Evolutionary conservation across 1,140 invertebrate genomes (phyloP).

Genomic region (Telenomus remus): DNA sequence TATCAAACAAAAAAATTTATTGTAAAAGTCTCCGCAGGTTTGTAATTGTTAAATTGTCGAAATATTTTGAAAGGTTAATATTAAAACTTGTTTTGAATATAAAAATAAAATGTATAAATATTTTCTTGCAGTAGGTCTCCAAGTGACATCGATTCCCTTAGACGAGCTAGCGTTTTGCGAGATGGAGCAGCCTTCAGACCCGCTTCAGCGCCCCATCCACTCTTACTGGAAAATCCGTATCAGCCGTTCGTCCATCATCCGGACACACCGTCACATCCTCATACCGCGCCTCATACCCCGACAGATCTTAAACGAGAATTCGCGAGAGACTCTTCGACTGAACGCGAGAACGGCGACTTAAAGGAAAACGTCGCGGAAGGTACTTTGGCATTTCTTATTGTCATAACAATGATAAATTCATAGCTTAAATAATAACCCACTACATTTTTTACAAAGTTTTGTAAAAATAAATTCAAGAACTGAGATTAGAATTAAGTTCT

Average conservation of each 20-base stretch:
- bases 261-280: slow-evolving; percentile 67
- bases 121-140: slow-evolving; percentile 64
- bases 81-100: too few relatives aligned
- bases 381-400: slow-evolving; percentile 31
- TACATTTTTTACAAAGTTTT: slow-evolving; percentile 1
- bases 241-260: slow-evolving; percentile 67
- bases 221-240: slow-evolving; percentile 71
- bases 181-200: slow-evolving; percentile 78
- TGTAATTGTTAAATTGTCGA: too few relatives aligned
- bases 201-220: slow-evolving; percentile 78
- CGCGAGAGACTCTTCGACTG: slow-evolving; percentile 67
- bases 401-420: too few relatives aligned
- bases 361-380: slow-evolving; percentile 74
- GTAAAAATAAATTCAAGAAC: too few relatives aligned
- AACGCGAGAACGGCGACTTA: slow-evolving; percentile 67
- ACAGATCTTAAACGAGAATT: slow-evolving; percentile 72
- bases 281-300: slow-evolving; percentile 71
- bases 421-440: too few relatives aligned
- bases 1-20: too few relatives aligned
- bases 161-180: slow-evolving; percentile 80
- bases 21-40: too few relatives aligned
- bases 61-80: too few relatives aligned
- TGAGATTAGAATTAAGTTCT: too few relatives aligned
- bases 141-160: slow-evolving; percentile 74
- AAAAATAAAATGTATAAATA: too few relatives aligned